Evolutionary conservation across 2,888 invertebrate genomes (phyloP).

Genomic region (Netelia inedita): DNA sequence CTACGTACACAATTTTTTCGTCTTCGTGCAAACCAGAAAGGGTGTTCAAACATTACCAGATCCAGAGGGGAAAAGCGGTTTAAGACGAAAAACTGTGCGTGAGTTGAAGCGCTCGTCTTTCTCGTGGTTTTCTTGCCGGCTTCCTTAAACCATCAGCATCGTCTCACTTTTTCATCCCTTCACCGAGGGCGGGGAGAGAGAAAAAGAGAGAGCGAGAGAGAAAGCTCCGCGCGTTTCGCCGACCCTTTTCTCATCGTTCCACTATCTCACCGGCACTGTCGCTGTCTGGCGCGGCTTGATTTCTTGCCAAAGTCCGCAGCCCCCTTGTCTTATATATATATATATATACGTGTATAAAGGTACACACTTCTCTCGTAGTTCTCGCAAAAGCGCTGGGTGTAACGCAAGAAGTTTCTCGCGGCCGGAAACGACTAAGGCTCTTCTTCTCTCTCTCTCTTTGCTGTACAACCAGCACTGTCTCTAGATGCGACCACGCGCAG

Average conservation of each 20-base stretch:
- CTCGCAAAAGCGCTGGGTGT: conserved; percentile 17
- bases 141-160: conserved; percentile 47
- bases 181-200: background rate
- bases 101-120: conserved; percentile 35
- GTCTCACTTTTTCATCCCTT: conserved; percentile 51
- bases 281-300: conserved; percentile 77
- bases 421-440: conserved; percentile 72
- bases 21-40: conserved; percentile 9
- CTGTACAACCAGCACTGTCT: background rate
- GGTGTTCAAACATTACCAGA: conserved; percentile 41
- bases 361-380: background rate
- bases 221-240: conserved; percentile 36
- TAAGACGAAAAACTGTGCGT: conserved; percentile 14
- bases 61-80: background rate
- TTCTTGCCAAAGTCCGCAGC: conserved; percentile 76
- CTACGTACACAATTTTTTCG: conserved; percentile 17
- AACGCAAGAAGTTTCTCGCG: conserved; percentile 75
- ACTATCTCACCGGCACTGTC: conserved; percentile 64
- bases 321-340: conserved; percentile 11
- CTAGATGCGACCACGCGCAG: conserved; percentile 34
- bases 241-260: conserved; percentile 29
- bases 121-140: conserved; percentile 48
- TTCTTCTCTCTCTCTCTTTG: conserved; percentile 64
- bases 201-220: background rate
- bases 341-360: conserved; percentile 5